Percentiles rank a stretch among this genome's conserved stretches.
These are phyloP conservation scores for Pachliopta kotzebuea DNA, from an alignment of 2,888 invertebrate genomes.

Conservation along the genomic window DNA sequence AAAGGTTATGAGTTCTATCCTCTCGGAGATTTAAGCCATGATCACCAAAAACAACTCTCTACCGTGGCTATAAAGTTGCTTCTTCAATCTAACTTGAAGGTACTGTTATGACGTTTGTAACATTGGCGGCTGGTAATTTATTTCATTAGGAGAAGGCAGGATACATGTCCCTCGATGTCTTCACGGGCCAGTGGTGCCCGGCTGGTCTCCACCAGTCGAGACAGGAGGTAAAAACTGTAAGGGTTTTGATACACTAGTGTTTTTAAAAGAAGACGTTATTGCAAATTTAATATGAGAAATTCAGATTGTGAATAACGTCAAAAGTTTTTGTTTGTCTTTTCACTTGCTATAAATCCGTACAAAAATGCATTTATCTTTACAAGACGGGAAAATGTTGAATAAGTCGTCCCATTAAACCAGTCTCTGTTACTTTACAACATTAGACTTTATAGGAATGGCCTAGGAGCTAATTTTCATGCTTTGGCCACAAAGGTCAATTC, in stretches of 20 bases:
- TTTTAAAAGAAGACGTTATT: not conserved
- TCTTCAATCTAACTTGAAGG: constrained; percentile 27
- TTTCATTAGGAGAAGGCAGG: constrained; percentile 78
- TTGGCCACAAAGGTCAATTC: no score
- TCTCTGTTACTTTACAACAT: no score
- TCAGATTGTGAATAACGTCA: not conserved
- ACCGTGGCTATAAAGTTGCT: not conserved
- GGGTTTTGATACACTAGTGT: constrained; percentile 22
- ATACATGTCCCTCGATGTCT: constrained; percentile 76
- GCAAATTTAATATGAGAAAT: not conserved
- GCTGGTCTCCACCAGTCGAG: constrained; percentile 62
- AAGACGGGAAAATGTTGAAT: no score
- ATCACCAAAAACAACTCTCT: constrained; percentile 35
- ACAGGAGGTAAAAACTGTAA: constrained; percentile 66
- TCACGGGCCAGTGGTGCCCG: constrained; percentile 65
- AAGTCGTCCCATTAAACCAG: no score
- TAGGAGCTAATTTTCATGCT: no score
- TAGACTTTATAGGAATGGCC: no score
- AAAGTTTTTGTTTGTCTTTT: no score
- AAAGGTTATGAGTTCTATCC: constrained; percentile 67
- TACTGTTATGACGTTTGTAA: constrained; percentile 40
- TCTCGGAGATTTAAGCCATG: constrained; percentile 38
- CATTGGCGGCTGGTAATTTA: constrained; percentile 57
- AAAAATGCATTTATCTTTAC: no score
- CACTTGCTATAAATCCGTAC: no score